phyloP scores from a whole-genome alignment of 1,140 invertebrate genomes.

The Chrysoperla carnea region DNA sequence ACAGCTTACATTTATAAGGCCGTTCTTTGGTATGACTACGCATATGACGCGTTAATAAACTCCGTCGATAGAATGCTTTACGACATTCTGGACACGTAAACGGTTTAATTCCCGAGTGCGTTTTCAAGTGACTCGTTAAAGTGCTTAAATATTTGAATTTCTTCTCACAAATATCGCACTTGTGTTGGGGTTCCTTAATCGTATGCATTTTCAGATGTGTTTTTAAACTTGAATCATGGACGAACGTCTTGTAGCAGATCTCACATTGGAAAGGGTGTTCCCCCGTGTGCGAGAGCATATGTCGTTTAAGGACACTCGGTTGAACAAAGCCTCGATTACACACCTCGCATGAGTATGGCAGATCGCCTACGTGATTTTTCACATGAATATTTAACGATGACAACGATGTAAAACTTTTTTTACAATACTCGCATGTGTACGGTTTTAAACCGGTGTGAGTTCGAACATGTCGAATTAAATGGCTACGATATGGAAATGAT shows the following conservation, averaged over 20 bases:
- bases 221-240: neutral
- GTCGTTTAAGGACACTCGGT: neutral
- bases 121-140: constrained; percentile 16
- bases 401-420: neutral
- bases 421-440: neutral
- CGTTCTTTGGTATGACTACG: constrained; percentile 9
- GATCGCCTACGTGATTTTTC: neutral
- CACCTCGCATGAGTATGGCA: neutral
- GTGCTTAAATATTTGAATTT: constrained; percentile 18
- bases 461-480: neutral
- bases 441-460: neutral
- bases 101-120: constrained; percentile 16
- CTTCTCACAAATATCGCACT: constrained; percentile 16
- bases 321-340: neutral
- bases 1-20: neutral
- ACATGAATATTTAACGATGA: neutral
- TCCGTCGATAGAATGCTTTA: constrained; percentile 15
- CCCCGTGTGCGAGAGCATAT: neutral
- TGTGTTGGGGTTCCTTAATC: neutral
- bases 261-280: neutral
- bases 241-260: neutral
- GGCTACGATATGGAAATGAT: neutral
- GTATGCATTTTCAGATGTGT: neutral
- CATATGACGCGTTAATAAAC: constrained; percentile 18
- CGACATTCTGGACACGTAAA: constrained; percentile 16